phyloP scores from a whole-genome alignment of 2,797 vertebrate species.

The Allobates femoralis region DNA sequence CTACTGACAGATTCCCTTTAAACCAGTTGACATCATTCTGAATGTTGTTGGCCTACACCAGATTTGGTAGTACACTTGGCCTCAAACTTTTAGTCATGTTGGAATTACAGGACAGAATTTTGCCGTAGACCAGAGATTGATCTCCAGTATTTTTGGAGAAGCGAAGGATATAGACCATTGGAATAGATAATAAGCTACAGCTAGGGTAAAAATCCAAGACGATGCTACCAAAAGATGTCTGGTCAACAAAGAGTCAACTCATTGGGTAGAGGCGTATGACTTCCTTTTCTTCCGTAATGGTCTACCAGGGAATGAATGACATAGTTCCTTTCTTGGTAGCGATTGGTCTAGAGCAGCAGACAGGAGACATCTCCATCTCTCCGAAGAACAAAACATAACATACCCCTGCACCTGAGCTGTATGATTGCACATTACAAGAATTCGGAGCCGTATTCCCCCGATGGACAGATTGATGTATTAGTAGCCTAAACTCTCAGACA shows the following conservation, averaged over 20 bases:
- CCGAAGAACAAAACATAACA: slow-evolving; percentile 47
- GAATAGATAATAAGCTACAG: neutral
- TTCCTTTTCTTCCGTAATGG: neutral
- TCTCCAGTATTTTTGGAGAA: neutral
- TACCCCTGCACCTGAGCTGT: slow-evolving; percentile 30
- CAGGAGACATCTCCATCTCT: slow-evolving; percentile 30
- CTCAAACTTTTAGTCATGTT: neutral
- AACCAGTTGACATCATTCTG: neutral
- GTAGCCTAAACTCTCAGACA: slow-evolving; percentile 40
- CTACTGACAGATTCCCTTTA: too few relatives aligned
- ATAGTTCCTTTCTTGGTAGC: neutral
- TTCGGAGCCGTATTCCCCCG: slow-evolving; percentile 25
- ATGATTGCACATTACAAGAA: slow-evolving; percentile 48
- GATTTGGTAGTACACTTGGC: neutral
- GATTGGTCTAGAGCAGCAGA: slow-evolving; percentile 29
- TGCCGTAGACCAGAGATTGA: neutral
- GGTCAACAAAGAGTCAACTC: neutral
- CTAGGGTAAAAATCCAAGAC: too few relatives aligned
- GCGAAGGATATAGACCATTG: neutral
- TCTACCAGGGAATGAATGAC: slow-evolving; percentile 13
- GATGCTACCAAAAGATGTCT: neutral
- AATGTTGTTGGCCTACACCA: neutral
- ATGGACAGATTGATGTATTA: slow-evolving; percentile 48
- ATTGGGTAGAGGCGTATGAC: neutral
- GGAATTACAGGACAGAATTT: neutral